Conservation (phyloP, 2,797 vertebrate genomes). For the Lagocephalus sceleratus region DNA sequence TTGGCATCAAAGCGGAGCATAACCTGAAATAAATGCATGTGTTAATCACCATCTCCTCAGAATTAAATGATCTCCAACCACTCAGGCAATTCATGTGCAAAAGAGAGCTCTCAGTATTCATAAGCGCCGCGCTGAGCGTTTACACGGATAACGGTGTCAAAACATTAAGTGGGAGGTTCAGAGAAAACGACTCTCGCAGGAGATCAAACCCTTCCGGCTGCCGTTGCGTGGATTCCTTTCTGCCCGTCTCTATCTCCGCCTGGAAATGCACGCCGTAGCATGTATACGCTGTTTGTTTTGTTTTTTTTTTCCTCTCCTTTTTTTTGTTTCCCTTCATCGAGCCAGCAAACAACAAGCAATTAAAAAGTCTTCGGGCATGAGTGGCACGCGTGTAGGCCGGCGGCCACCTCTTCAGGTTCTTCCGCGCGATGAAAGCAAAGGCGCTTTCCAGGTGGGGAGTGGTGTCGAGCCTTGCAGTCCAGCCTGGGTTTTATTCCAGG, state of each 20-base stretch:
- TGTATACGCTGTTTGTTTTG: conserved; percentile 2
- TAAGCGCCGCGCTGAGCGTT: conserved; percentile 48
- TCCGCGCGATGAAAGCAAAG: no score
- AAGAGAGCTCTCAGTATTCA: conserved; percentile 61
- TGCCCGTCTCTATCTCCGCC: conserved; percentile 23
- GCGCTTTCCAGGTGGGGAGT: no score
- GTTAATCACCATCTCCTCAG: conserved; percentile 69
- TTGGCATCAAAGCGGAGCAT: conserved; percentile 61
- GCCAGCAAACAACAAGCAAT: conserved; percentile 2
- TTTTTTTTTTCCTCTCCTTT: neutral
- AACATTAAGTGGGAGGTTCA: conserved; percentile 73
- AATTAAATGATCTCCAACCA: conserved; percentile 67
- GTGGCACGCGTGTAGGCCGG: no score
- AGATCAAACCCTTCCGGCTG: conserved; percentile 56
- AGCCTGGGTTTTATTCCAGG: no score
- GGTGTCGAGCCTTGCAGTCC: no score
- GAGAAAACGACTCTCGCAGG: conserved; percentile 53
- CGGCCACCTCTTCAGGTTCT: no score
- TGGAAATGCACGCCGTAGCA: conserved; percentile 24
- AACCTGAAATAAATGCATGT: conserved; percentile 68
- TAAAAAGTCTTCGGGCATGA: no score
- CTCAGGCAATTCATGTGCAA: conserved; percentile 60
- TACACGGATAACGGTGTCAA: conserved; percentile 65
- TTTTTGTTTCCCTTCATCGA: conserved; percentile 2
- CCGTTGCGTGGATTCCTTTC: conserved; percentile 32